Base-by-base conservation (phyloP, 2,888 invertebrate species). In the Spodoptera littoralis region DNA sequence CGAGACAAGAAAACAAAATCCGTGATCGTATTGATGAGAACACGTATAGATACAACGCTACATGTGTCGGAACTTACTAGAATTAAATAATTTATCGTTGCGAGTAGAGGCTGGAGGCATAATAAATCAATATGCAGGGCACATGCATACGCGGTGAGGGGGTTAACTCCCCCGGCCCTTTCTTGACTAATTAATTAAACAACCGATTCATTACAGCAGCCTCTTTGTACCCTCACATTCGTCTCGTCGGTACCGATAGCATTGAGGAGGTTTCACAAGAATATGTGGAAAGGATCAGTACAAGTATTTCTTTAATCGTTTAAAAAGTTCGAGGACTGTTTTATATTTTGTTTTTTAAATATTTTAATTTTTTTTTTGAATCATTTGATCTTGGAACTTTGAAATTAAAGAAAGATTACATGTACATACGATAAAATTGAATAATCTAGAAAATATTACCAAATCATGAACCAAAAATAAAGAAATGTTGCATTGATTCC, bases 111-210 rank as follows among this genome's bases (percentile, higher is more conserved):
- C 84, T 86, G 86, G 87, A 87, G 87, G 92, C 87, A 89, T 92
- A 92, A 94, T 94, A 94, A 94, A 94, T 94, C 94, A 94, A 94
- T 94, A 94, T 94, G 93, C 93, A 93, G 89, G 90, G 91, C 92
- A 74, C 75, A 92, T 93, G 92, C 93, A 93, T 87, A 90, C 87
- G 87, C 79, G 85, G 79, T 77, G 79, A 78, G 83, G 84, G 82
- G 84, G 83, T 67, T 76, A 68, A 64, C 75, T 79, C 76, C 82
- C 84, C 81, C 78, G 74, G 90, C 92, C 93, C 93, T 94, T 94
- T 94, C 95, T 95, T 95, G 93, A 93, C 94, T 96, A 96, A 96
- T 96, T 96, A 96, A 96, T 96, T 96, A 96, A 96, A 96, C 96
- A 96, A 96, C 96, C 96, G 96, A 96, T 96, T 96, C 96, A 96